Percentiles rank a stretch among this genome's conserved stretches.
phyloP scores from a whole-genome alignment of 2,113 vertebrate species.

The Lamprotornis superbus region DNA sequence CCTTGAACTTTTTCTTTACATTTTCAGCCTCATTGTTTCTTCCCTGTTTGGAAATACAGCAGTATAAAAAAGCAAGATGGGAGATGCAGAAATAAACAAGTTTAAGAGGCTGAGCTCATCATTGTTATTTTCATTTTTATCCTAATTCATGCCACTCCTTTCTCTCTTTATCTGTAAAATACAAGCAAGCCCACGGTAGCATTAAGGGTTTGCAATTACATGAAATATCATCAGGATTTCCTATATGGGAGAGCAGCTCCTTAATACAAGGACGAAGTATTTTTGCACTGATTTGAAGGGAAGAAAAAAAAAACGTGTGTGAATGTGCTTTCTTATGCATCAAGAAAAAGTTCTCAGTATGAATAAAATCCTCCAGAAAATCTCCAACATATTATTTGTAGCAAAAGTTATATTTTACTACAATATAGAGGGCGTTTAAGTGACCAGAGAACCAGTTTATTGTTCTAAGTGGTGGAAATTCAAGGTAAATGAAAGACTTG shows the following conservation, averaged over 20 bases:
- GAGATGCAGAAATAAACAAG: background rate
- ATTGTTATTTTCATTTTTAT: background rate
- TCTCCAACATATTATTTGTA: background rate
- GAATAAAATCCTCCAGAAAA: background rate
- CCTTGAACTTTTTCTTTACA: background rate
- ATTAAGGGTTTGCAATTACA: background rate
- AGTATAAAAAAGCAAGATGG: background rate
- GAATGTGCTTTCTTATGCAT: accelerated
- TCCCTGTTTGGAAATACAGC: background rate
- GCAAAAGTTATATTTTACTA: background rate
- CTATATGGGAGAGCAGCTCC: background rate
- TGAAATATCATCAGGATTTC: background rate
- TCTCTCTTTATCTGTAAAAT: background rate
- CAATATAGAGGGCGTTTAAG: background rate
- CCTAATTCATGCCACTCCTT: accelerated
- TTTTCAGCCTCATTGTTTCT: background rate
- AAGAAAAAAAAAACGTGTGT: background rate
- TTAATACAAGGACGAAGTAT: background rate
- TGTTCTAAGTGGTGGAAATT: background rate
- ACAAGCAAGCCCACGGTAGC: background rate
- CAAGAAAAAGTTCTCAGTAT: background rate
- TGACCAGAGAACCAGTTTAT: background rate
- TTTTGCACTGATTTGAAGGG: background rate
- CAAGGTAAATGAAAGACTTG: background rate
- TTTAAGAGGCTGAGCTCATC: background rate